Conservation (phyloP, 2,113 vertebrate species). For the Trochalopteron elliotii region DNA sequence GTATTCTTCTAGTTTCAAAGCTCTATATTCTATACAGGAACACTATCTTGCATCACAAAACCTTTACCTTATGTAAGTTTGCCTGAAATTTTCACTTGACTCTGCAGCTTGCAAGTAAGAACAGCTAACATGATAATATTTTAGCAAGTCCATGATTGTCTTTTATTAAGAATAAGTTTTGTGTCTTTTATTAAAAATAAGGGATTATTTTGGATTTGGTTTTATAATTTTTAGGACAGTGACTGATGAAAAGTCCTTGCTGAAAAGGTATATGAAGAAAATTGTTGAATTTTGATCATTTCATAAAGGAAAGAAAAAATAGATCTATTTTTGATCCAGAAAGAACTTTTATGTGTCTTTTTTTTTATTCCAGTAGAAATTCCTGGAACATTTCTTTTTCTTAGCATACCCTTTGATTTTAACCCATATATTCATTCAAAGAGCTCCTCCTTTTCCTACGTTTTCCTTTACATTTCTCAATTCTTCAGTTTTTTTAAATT, state of each 20-base stretch:
- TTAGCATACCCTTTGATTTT: not conserved
- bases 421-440: not conserved
- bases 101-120: not conserved
- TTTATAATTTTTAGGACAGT: not conserved
- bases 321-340: not conserved
- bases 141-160: not conserved
- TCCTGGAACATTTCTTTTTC: not conserved
- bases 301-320: not conserved
- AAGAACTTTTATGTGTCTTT: not conserved
- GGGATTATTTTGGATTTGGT: not conserved
- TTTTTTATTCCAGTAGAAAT: not conserved
- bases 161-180: not conserved
- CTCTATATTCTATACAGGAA: not conserved
- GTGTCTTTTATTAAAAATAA: not conserved
- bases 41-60: not conserved
- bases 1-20: not conserved
- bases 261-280: not conserved
- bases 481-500: not conserved
- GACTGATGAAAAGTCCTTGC: not conserved
- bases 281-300: not conserved
- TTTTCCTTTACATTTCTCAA: not conserved
- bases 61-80: not conserved
- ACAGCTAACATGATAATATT: not conserved
- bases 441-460: not conserved
- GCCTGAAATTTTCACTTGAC: not conserved